These are phyloP conservation scores for Nipponia nippon DNA, from an alignment of 2,113 vertebrate genomes.

Conservation along the genomic window DNA sequence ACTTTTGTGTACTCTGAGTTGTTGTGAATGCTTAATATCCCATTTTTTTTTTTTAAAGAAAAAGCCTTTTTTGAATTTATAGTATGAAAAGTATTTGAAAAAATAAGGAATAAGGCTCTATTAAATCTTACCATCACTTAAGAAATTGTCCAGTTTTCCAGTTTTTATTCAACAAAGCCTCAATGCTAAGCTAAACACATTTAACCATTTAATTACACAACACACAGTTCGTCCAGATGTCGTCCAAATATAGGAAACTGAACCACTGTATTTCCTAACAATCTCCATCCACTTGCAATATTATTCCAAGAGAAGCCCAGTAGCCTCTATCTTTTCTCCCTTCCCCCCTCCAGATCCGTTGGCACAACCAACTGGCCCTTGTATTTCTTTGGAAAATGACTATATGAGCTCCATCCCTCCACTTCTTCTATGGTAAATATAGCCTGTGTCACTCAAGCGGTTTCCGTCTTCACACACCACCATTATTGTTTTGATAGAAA, in stretches of 20 bases:
- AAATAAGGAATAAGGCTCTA: neutral
- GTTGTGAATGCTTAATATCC: neutral
- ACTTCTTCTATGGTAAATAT: neutral
- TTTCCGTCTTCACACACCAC: neutral
- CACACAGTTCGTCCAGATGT: neutral
- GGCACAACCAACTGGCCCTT: neutral
- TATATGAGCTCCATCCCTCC: neutral
- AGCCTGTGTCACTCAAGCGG: neutral
- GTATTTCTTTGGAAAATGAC: neutral
- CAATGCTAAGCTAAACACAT: neutral
- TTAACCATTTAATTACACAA: neutral
- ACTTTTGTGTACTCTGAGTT: neutral
- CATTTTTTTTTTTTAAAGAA: neutral
- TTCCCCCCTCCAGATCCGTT: neutral
- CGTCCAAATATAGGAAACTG: neutral
- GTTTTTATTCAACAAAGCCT: neutral
- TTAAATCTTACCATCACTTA: neutral
- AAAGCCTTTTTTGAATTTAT: neutral
- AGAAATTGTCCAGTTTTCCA: neutral
- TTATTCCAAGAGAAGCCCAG: neutral
- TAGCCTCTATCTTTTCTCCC: neutral
- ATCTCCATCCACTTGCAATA: neutral
- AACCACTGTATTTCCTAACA: neutral
- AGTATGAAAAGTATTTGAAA: neutral
- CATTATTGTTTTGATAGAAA: neutral